Conservation (phyloP, 2,888 invertebrate species). For the Trissolcus japonicus region DNA sequence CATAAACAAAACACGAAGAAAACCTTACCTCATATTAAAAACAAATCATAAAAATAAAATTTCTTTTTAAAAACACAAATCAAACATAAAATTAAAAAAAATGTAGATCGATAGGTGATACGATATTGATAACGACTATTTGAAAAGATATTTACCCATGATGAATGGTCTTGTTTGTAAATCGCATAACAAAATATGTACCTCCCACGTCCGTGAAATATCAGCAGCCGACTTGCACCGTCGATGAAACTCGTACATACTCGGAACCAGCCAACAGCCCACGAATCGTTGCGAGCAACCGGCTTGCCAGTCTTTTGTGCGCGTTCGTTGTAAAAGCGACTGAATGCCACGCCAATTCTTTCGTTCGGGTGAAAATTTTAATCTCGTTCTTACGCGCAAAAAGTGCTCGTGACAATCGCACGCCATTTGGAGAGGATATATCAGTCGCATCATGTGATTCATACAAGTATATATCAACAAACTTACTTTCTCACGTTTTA, state of each 20-base stretch:
- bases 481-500: too few species aligned
- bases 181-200: slow-evolving; percentile 51
- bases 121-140: slow-evolving; percentile 22
- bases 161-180: slow-evolving; percentile 57
- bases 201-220: slow-evolving; percentile 42
- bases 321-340: slow-evolving; percentile 53
- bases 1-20: too few species aligned
- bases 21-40: too few species aligned
- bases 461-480: too few species aligned
- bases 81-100: background rate
- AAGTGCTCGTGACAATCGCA: background rate
- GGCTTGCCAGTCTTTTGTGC: slow-evolving; percentile 59
- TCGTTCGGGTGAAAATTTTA: background rate
- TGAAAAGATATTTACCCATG: slow-evolving; percentile 46
- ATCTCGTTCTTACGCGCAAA: slow-evolving; percentile 11
- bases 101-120: background rate
- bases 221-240: slow-evolving; percentile 36
- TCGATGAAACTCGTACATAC: slow-evolving; percentile 51
- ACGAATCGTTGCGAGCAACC: slow-evolving; percentile 27
- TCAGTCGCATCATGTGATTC: too few species aligned
- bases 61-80: too few species aligned
- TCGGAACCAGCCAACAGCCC: slow-evolving; percentile 32
- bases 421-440: background rate
- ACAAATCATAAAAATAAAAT: too few species aligned
- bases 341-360: slow-evolving; percentile 5